Conservation (phyloP, 2,797 vertebrate genomes). For the Danionella dracula region DNA sequence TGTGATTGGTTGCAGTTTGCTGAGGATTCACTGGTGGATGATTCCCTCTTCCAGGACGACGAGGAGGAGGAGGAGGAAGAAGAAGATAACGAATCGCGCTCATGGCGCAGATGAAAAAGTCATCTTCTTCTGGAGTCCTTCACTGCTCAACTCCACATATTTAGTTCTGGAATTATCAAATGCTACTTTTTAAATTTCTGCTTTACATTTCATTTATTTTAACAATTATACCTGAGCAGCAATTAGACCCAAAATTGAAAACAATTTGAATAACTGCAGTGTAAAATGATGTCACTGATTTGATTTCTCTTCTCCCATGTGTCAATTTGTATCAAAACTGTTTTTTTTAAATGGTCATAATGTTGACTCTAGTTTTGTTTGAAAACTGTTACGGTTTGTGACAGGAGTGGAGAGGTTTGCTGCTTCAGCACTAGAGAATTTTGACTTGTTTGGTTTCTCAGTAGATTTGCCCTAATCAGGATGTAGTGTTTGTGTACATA, state of each 20-base stretch:
- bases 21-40: conserved; percentile 89
- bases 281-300: background rate
- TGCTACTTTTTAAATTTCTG: conserved; percentile 28
- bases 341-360: conserved; percentile 29
- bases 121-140: background rate
- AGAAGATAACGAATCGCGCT: conserved; percentile 92
- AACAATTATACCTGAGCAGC: background rate
- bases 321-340: background rate
- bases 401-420: conserved; percentile 75
- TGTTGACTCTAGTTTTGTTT: conserved; percentile 65
- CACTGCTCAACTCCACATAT: conserved; percentile 13
- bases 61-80: conserved; percentile 98
- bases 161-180: conserved; percentile 6
- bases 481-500: conserved; percentile 92
- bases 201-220: conserved; percentile 33
- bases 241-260: background rate
- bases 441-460: conserved; percentile 81
- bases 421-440: conserved; percentile 51
- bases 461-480: conserved; percentile 72
- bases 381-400: conserved; percentile 59
- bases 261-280: background rate
- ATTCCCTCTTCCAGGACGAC: conserved; percentile 91
- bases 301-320: background rate
- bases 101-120: conserved; percentile 93
- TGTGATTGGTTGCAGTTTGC: conserved; percentile 76